Evolutionary conservation across 1,140 invertebrate species (phyloP).

Genomic region (Adelges cooleyi): DNA sequence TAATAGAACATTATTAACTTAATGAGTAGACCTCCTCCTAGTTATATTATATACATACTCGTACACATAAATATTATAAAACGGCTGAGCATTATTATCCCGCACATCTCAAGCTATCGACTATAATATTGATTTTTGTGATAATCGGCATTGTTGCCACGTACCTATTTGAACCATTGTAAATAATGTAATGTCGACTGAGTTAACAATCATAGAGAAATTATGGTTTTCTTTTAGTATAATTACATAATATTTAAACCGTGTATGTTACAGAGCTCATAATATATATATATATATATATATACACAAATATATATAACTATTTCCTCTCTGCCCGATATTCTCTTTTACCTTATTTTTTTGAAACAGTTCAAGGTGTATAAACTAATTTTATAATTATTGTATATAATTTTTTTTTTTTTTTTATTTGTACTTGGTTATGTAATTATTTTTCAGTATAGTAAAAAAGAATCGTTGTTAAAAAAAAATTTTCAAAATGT

Average conservation of each 20-base stretch:
- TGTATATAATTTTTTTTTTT: constrained; percentile 18
- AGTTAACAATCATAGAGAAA: constrained; percentile 25
- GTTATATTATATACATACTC: constrained; percentile 25
- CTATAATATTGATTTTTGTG: constrained; percentile 27
- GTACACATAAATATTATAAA: constrained; percentile 27
- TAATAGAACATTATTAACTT: constrained; percentile 18
- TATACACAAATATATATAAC: no score
- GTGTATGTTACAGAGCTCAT: constrained; percentile 22
- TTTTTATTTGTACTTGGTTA: constrained; percentile 27
- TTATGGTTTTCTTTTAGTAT: constrained; percentile 25
- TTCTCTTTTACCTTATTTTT: not conserved
- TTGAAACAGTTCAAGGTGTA: constrained; percentile 8
- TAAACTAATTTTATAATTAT: no score
- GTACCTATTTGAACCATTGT: constrained; percentile 21
- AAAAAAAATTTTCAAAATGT: not conserved
- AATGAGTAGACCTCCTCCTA: constrained; percentile 24
- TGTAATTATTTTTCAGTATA: constrained; percentile 26
- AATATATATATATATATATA: no score
- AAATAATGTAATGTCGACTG: constrained; percentile 29
- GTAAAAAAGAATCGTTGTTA: constrained; percentile 16
- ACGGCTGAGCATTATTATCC: constrained; percentile 12
- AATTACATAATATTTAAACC: constrained; percentile 14
- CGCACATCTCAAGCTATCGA: constrained; percentile 10
- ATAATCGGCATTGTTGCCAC: constrained; percentile 2
- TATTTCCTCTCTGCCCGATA: not conserved